phyloP scores from a whole-genome alignment of 92 coral and sea anemone species.

The Porites rus region DNA sequence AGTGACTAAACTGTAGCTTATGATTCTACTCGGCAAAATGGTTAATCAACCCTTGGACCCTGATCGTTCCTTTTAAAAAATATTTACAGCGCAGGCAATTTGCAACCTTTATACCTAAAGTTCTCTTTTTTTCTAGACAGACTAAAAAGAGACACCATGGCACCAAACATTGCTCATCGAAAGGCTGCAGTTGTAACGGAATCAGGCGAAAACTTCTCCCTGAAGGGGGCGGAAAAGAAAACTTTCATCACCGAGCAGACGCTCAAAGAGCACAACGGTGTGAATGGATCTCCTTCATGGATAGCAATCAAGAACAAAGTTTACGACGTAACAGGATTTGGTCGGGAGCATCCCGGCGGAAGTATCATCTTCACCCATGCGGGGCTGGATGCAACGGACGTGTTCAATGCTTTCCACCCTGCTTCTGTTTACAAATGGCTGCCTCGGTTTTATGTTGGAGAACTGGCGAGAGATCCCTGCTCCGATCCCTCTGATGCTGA shows the following conservation, averaged over 20 bases:
- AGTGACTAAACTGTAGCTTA: no score
- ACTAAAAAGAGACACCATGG: not conserved
- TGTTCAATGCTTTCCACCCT: constrained; percentile 97
- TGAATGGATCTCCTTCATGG: constrained; percentile 61
- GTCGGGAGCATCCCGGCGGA: constrained; percentile 91
- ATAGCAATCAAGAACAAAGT: constrained; percentile 82
- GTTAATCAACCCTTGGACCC: no score
- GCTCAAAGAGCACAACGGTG: constrained; percentile 31
- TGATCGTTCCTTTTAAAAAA: no score
- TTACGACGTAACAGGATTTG: constrained; percentile 86
- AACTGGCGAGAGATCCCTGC: constrained; percentile 5
- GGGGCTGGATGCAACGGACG: constrained; percentile 88
- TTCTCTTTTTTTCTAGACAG: no score
- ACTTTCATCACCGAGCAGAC: constrained; percentile 1
- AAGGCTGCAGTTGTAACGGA: constrained; percentile 5
- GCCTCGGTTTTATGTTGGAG: constrained; percentile 87
- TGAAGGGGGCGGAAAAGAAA: not conserved
- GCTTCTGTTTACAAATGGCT: constrained; percentile 83
- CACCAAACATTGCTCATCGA: constrained; percentile 9
- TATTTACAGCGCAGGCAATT: no score
- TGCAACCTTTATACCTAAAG: no score
- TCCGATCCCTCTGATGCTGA: not conserved
- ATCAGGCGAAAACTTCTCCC: no score
- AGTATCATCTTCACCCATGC: constrained; percentile 82
- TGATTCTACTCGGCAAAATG: no score